phyloP scores from a whole-genome alignment of 2,797 vertebrate species.

The Glyptemys insculpta region DNA sequence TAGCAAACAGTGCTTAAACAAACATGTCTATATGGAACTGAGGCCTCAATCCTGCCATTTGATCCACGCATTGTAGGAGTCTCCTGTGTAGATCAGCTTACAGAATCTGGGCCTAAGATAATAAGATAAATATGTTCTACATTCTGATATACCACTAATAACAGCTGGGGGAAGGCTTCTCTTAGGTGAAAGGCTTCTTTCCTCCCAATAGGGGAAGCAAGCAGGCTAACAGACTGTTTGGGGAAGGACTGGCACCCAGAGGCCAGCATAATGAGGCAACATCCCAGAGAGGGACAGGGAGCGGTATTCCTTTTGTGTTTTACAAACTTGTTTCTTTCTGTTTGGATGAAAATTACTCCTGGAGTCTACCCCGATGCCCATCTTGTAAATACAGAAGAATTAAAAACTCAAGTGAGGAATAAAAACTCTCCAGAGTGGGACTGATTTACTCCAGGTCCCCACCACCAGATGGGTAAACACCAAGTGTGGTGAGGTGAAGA shows the following conservation, averaged over 20 bases:
- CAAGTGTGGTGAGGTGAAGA: not conserved
- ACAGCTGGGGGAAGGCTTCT: not conserved
- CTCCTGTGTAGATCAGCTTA: not conserved
- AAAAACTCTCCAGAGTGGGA: not conserved
- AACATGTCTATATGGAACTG: accelerated
- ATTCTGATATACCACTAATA: not conserved
- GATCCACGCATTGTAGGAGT: not conserved
- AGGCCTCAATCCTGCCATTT: not conserved
- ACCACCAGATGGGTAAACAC: not conserved
- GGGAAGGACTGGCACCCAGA: not conserved
- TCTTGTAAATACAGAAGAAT: not conserved
- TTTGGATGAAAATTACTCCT: not conserved
- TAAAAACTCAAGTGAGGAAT: not conserved
- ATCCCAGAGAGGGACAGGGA: not conserved
- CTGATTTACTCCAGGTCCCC: not conserved
- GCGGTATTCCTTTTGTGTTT: not conserved
- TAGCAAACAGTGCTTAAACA: not conserved
- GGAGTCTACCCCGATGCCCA: not conserved
- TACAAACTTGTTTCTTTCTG: not conserved
- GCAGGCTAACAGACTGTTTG: not conserved
- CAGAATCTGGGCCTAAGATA: not conserved
- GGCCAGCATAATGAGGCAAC: not conserved
- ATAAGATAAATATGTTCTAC: not conserved
- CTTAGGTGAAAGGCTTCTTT: not conserved
- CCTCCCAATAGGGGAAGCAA: not conserved